Evolutionary conservation across 2,888 invertebrate genomes (phyloP).

Genomic region (Tenthredo livida): DNA sequence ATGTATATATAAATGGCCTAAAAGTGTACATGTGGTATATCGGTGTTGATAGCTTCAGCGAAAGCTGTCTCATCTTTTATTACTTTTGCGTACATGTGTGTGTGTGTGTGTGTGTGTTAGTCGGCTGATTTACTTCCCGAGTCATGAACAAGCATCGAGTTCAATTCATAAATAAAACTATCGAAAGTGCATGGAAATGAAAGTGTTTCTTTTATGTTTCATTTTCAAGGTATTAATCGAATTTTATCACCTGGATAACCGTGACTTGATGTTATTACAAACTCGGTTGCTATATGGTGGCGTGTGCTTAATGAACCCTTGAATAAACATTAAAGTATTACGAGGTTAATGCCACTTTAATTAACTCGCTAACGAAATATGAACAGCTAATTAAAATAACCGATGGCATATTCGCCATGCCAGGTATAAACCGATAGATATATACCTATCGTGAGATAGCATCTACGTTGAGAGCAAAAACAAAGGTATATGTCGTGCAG

Average conservation of each 20-base stretch:
- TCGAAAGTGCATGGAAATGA: constrained; percentile 33
- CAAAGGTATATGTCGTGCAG: constrained; percentile 53
- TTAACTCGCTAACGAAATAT: constrained; percentile 57
- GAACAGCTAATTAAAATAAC: constrained; percentile 62
- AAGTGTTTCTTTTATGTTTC: constrained; percentile 37
- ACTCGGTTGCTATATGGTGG: background rate
- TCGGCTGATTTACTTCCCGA: constrained; percentile 8
- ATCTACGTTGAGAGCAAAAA: constrained; percentile 46
- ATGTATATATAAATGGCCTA: background rate
- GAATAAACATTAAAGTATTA: constrained; percentile 28
- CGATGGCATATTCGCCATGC: constrained; percentile 54
- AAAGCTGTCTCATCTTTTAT: constrained; percentile 19
- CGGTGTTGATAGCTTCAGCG: constrained; percentile 38
- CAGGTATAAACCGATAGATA: constrained; percentile 47
- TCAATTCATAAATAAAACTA: constrained; percentile 27
- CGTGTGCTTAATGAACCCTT: constrained; percentile 19
- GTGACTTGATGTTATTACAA: constrained; percentile 30
- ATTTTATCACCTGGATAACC: constrained; percentile 30
- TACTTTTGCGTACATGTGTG: background rate
- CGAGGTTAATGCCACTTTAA: constrained; percentile 61
- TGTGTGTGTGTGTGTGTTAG: background rate
- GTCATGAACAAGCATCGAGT: background rate
- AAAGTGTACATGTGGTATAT: background rate
- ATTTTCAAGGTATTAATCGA: constrained; percentile 30
- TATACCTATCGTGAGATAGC: constrained; percentile 42